Evolutionary conservation across 2,113 vertebrate genomes (phyloP).

Genomic region (Micronycteris hirsuta): DNA sequence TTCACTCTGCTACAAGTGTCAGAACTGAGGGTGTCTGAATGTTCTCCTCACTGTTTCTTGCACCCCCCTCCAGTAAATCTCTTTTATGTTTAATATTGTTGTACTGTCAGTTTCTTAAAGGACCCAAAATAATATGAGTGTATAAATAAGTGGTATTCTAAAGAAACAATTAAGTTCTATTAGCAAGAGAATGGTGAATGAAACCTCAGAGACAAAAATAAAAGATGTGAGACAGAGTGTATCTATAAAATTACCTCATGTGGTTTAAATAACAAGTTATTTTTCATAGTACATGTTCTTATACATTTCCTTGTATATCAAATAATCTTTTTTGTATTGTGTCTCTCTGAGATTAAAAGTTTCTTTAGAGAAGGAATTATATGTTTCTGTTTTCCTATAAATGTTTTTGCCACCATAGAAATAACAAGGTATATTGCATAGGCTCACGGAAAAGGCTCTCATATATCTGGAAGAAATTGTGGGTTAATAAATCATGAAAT

Average conservation of each 20-base stretch:
- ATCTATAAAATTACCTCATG: background rate
- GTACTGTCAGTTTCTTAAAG: background rate
- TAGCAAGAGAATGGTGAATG: background rate
- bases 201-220: background rate
- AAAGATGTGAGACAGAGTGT: background rate
- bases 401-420: background rate
- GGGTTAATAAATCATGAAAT: background rate
- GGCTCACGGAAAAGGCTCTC: background rate
- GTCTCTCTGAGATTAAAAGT: background rate
- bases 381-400: background rate
- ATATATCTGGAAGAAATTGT: background rate
- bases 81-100: background rate
- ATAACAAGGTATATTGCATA: background rate
- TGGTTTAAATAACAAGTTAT: background rate
- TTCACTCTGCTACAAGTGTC: background rate
- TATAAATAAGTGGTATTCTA: background rate
- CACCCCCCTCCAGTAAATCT: background rate
- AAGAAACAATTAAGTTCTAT: background rate
- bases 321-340: background rate
- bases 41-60: background rate
- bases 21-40: background rate
- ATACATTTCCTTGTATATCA: background rate
- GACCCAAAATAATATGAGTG: background rate
- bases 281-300: background rate
- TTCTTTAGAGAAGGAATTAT: background rate